These are phyloP conservation scores for Coelinius sp. DNA, from an alignment of 2,888 invertebrate species.

Conservation along the genomic window DNA sequence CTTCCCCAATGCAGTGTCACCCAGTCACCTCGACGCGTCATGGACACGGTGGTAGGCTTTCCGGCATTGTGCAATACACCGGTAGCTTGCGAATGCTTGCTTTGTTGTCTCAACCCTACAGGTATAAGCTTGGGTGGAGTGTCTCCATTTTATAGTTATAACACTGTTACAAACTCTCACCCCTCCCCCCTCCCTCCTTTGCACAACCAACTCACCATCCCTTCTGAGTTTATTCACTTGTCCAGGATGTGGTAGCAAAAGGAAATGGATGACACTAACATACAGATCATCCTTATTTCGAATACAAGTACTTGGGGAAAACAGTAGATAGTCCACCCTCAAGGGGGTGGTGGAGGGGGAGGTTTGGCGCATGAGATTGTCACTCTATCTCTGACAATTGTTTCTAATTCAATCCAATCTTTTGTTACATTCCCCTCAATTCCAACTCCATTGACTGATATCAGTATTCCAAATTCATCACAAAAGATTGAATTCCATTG, in stretches of 20 bases:
- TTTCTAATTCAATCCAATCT: slow-evolving; percentile 17
- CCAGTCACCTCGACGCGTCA: slow-evolving; percentile 49
- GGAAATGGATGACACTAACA: slow-evolving; percentile 59
- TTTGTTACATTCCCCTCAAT: not conserved
- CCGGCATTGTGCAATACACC: slow-evolving; percentile 51
- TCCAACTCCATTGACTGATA: not conserved
- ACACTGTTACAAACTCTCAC: slow-evolving; percentile 31
- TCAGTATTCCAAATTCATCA: not conserved
- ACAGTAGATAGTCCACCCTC: not conserved
- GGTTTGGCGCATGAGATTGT: not conserved
- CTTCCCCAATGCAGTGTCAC: slow-evolving; percentile 41
- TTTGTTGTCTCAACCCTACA: slow-evolving; percentile 54
- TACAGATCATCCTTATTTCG: slow-evolving; percentile 49
- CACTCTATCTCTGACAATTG: slow-evolving; percentile 15
- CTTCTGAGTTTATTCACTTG: slow-evolving; percentile 63
- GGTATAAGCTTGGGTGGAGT: slow-evolving; percentile 48
- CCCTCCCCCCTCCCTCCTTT: not conserved
- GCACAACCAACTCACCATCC: not conserved
- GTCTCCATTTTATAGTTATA: slow-evolving; percentile 63
- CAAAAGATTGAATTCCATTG: not conserved
- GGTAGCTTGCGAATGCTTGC: slow-evolving; percentile 16
- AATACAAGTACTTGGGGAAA: slow-evolving; percentile 18
- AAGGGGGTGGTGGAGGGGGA: not conserved
- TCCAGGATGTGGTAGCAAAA: slow-evolving; percentile 65
- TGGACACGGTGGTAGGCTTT: slow-evolving; percentile 56